Conservation (phyloP, 2,113 vertebrate genomes). For the Puffinus mauretanicus region DNA sequence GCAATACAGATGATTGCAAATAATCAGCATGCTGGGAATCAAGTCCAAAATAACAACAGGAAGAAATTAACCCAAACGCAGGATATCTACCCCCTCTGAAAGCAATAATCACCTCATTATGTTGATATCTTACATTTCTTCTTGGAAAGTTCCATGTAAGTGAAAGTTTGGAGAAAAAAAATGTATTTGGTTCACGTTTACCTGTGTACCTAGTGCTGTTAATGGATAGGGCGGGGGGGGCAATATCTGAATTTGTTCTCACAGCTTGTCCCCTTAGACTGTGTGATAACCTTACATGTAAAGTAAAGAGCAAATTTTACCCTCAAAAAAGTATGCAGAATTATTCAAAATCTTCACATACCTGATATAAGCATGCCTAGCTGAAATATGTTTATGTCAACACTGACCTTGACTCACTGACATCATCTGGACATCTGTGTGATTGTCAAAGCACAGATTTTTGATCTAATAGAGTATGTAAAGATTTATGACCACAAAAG, state of each 20-base stretch:
- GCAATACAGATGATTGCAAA: not conserved
- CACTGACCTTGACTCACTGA: not conserved
- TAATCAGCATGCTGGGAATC: not conserved
- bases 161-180: not conserved
- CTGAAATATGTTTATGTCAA: not conserved
- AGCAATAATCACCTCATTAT: not conserved
- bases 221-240: fast-evolving
- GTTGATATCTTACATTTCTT: not conserved
- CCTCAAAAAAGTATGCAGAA: not conserved
- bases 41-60: not conserved
- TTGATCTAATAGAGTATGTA: not conserved
- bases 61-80: not conserved
- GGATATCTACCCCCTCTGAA: not conserved
- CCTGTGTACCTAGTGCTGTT: not conserved
- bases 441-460: not conserved
- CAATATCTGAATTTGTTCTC: not conserved
- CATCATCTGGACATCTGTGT: not conserved
- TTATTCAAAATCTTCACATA: not conserved
- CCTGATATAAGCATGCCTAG: not conserved
- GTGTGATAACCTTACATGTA: not conserved
- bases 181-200: not conserved
- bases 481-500: not conserved
- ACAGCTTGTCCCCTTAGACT: not conserved
- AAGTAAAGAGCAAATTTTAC: not conserved
- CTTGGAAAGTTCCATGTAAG: not conserved